phyloP scores from a whole-genome alignment of 2,113 vertebrate species.

The Paracanthobrama guichenoti region DNA sequence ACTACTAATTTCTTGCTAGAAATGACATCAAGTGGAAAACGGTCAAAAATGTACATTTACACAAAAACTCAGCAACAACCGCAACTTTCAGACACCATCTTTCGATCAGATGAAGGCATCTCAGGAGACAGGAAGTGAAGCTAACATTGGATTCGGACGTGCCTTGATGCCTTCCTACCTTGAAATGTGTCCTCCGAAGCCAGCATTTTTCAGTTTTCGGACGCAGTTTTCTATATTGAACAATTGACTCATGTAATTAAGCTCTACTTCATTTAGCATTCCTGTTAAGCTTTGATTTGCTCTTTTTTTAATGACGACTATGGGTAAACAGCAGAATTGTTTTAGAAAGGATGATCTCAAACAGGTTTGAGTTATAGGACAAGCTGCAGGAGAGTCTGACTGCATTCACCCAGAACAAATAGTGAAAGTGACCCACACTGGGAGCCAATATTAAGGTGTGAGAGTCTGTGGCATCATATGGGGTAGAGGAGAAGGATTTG shows the following conservation, averaged over 20 bases:
- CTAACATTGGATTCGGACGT: too few species aligned
- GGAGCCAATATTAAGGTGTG: constrained; percentile 23
- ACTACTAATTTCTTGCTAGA: too few species aligned
- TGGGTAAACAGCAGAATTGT: constrained; percentile 4
- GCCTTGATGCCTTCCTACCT: too few species aligned
- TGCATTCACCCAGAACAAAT: constrained; percentile 21
- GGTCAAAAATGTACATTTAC: too few species aligned
- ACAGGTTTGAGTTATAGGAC: constrained; percentile 21
- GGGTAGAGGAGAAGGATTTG: constrained; percentile 6
- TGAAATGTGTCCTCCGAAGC: too few species aligned
- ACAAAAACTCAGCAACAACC: too few species aligned
- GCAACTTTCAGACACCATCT: too few species aligned
- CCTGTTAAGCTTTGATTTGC: background rate
- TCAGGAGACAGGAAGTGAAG: too few species aligned
- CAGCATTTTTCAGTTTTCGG: too few species aligned
- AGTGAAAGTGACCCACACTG: background rate
- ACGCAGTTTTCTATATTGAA: background rate
- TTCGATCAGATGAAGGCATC: too few species aligned
- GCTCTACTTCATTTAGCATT: background rate
- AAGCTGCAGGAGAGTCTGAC: constrained; percentile 7
- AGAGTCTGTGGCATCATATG: background rate
- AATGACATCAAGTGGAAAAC: too few species aligned
- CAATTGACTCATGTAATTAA: background rate
- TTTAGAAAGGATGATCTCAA: background rate
- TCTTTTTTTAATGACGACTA: background rate